phyloP scores from a whole-genome alignment of 2,113 vertebrate species.

The Fulmarus glacialis region DNA sequence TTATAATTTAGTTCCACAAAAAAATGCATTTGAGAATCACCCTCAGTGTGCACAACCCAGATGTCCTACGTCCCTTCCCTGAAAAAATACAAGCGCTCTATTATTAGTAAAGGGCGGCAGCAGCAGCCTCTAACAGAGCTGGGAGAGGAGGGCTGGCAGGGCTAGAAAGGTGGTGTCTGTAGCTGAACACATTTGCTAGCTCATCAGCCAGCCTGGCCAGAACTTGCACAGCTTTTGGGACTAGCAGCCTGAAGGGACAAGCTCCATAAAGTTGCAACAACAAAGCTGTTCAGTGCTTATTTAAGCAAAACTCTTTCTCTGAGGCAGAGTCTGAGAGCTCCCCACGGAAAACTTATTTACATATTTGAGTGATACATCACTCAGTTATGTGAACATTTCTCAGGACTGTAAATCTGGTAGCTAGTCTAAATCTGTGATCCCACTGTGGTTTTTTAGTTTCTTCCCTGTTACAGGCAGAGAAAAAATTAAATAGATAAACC shows the following conservation, averaged over 20 bases:
- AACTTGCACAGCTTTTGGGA: not conserved
- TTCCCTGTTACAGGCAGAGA: not conserved
- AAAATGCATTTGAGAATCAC: not conserved
- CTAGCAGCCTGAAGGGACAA: not conserved
- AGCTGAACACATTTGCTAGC: not conserved
- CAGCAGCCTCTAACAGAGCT: not conserved
- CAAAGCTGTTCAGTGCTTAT: constrained; percentile 5
- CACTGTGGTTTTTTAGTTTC: not conserved
- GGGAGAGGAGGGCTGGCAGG: not conserved
- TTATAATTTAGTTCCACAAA: not conserved
- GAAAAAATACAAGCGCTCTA: not conserved
- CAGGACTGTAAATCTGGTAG: not conserved
- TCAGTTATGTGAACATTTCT: not conserved
- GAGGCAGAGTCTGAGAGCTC: not conserved
- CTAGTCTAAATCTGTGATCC: not conserved
- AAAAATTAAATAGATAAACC: not conserved
- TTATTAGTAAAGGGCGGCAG: not conserved
- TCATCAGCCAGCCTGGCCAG: not conserved
- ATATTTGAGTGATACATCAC: not conserved
- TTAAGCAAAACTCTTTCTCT: not conserved
- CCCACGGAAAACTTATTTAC: not conserved
- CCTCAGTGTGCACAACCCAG: not conserved
- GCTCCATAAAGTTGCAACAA: not conserved
- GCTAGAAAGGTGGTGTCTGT: not conserved
- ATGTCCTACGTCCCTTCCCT: not conserved